phyloP scores from a whole-genome alignment of 2,797 vertebrate genomes.

The Loris lydekkerianus region DNA sequence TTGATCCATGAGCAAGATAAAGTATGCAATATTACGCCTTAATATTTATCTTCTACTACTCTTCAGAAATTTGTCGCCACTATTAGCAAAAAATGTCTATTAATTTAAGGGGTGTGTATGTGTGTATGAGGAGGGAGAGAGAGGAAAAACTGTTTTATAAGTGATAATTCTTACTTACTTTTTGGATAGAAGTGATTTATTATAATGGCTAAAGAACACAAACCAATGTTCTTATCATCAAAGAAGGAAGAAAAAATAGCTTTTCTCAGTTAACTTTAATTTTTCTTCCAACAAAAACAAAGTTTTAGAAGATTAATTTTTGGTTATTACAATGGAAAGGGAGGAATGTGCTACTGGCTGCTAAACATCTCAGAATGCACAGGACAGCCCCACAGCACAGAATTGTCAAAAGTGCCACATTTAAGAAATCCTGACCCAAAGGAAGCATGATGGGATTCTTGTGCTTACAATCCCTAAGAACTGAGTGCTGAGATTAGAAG shows the following conservation, averaged over 20 bases:
- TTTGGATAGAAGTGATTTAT: background rate
- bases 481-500: background rate
- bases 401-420: background rate
- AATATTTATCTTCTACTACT: too few relatives aligned
- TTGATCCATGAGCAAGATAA: background rate
- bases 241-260: background rate
- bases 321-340: background rate
- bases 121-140: background rate
- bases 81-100: background rate
- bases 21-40: background rate
- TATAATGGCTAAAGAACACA: background rate
- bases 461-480: background rate
- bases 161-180: background rate
- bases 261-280: background rate
- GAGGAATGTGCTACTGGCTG: too few relatives aligned
- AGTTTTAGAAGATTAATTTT: background rate
- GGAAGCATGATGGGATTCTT: background rate
- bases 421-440: background rate
- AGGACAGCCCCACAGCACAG: background rate
- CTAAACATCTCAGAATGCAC: background rate
- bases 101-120: background rate
- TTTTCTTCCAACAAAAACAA: background rate
- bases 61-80: background rate
- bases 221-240: background rate
- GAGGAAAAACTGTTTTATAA: background rate